Evolutionary conservation across 2,888 invertebrate genomes (phyloP).

Genomic region (Syrphus vitripennis): DNA sequence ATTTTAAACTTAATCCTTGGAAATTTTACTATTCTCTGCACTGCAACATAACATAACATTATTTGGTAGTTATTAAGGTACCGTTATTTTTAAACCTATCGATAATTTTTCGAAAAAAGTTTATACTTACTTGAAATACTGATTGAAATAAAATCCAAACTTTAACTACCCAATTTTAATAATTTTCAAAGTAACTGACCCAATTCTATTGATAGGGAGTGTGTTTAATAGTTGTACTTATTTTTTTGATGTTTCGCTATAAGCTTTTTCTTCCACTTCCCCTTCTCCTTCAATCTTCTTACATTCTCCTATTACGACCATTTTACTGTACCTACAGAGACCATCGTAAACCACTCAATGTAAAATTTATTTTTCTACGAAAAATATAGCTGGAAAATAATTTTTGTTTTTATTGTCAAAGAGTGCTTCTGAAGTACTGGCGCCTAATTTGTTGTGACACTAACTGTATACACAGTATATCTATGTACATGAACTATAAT

Average conservation of each 20-base stretch:
- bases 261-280: not conserved
- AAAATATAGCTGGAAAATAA: conserved; percentile 4
- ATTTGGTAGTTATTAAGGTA: no score
- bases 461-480: not conserved
- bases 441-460: conserved; percentile 47
- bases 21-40: no score
- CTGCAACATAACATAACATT: no score
- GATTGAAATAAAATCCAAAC: no score
- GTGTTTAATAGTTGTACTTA: not conserved
- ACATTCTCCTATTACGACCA: not conserved
- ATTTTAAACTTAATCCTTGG: no score
- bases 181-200: not conserved
- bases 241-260: conserved; percentile 19
- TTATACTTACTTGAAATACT: no score
- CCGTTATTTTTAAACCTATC: no score
- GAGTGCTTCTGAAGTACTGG: conserved; percentile 32
- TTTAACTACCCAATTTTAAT: not conserved
- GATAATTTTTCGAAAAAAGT: no score
- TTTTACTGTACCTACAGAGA: not conserved
- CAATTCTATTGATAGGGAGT: not conserved
- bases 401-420: conserved; percentile 17
- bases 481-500: not conserved
- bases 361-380: conserved; percentile 48
- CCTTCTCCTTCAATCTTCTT: not conserved
- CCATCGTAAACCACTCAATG: conserved; percentile 28